Conservation (phyloP, 2,888 invertebrate species). For the Gerosis bhagava region DNA sequence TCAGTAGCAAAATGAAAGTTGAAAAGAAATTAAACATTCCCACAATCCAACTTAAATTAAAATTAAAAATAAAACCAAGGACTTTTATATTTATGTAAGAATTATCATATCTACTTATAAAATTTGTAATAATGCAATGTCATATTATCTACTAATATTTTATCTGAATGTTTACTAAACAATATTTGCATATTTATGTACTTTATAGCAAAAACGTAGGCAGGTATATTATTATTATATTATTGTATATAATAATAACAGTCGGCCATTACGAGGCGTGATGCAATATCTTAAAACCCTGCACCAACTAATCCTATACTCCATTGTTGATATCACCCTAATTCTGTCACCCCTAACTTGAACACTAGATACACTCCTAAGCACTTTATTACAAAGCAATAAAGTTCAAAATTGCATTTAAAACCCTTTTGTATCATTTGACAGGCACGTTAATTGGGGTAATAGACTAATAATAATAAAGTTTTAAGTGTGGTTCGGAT, state of each 20-base stretch:
- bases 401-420: constrained; percentile 39
- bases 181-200: no score
- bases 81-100: no score
- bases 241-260: constrained; percentile 41
- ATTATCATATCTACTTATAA: no score
- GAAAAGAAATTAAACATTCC: no score
- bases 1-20: no score
- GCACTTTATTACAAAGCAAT: constrained; percentile 27
- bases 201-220: no score
- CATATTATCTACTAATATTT: no score
- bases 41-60: no score
- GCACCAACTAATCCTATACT: constrained; percentile 57
- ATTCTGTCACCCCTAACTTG: constrained; percentile 50
- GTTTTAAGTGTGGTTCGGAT: constrained; percentile 25
- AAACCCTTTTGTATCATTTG: constrained; percentile 23
- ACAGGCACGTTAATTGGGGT: constrained; percentile 27
- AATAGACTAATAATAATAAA: constrained; percentile 42
- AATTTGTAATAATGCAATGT: no score
- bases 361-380: constrained; percentile 25
- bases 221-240: constrained; percentile 31
- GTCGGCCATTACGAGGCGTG: constrained; percentile 57
- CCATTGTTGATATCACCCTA: constrained; percentile 65
- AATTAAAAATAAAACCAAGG: no score
- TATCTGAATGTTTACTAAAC: no score
- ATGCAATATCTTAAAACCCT: constrained; percentile 73